phyloP scores from a whole-genome alignment of 2,888 invertebrate genomes.

The Argyresthia albistria region DNA sequence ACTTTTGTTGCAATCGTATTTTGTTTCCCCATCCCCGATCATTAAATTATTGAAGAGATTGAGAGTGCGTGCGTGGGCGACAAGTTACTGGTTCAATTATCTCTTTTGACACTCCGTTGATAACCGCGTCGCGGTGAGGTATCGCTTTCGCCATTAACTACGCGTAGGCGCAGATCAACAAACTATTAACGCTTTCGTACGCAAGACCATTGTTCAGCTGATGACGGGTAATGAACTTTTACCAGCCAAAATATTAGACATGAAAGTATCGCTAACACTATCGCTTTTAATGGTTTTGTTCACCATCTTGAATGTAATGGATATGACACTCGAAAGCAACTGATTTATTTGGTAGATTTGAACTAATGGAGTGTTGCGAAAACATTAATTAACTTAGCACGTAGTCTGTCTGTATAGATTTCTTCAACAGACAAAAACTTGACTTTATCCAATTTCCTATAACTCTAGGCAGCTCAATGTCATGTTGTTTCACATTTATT shows the following conservation, averaged over 20 bases:
- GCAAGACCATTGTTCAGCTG: slow-evolving; percentile 36
- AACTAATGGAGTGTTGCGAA: too few species aligned
- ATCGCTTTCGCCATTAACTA: slow-evolving; percentile 35
- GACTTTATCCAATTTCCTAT: too few species aligned
- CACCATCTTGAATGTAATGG: slow-evolving; percentile 24
- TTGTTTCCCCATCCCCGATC: too few species aligned
- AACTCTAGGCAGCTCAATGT: too few species aligned
- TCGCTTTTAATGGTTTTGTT: not conserved
- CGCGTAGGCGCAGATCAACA: slow-evolving; percentile 37
- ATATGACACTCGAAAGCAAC: slow-evolving; percentile 12
- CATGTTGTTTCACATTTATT: too few species aligned
- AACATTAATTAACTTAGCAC: not conserved
- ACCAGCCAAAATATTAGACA: slow-evolving; percentile 16
- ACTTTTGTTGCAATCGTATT: too few species aligned
- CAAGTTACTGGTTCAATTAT: slow-evolving; percentile 30
- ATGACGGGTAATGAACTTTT: slow-evolving; percentile 46
- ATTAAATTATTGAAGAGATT: not conserved
- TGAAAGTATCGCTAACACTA: too few species aligned
- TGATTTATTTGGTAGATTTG: slow-evolving; percentile 8
- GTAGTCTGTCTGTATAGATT: not conserved
- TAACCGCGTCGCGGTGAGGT: not conserved
- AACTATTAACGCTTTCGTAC: slow-evolving; percentile 19
- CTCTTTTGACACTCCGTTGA: slow-evolving; percentile 16
- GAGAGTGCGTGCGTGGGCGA: slow-evolving; percentile 27
- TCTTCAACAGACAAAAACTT: not conserved